These are phyloP conservation scores for Eretmochelys imbricata DNA, from an alignment of 2,113 vertebrate genomes.

Conservation along the genomic window DNA sequence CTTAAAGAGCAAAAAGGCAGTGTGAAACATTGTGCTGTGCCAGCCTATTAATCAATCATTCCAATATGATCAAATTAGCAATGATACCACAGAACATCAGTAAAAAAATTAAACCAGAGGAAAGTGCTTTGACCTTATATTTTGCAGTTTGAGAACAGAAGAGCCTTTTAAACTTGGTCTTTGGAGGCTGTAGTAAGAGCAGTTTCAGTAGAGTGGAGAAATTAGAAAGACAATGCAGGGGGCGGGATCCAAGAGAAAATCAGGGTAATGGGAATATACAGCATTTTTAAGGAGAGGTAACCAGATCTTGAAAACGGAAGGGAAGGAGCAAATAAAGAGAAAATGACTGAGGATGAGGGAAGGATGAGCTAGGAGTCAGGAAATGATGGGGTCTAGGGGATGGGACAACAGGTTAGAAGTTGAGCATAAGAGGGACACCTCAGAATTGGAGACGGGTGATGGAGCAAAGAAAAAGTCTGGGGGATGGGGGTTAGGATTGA, in stretches of 20 bases:
- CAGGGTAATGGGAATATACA: not conserved
- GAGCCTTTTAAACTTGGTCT: not conserved
- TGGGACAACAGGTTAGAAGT: not conserved
- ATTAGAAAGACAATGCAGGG: not conserved
- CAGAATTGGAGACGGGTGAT: not conserved
- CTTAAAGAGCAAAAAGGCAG: not conserved
- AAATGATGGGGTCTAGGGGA: not conserved
- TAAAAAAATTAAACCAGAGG: not conserved
- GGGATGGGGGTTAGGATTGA: not conserved
- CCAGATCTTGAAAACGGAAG: not conserved
- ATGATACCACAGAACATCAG: not conserved
- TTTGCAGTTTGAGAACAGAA: not conserved
- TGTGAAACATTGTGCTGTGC: not conserved
- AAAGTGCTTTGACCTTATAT: not conserved
- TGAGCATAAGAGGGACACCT: not conserved
- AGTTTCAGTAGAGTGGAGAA: not conserved
- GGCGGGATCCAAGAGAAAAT: not conserved
- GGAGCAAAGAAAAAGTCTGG: not conserved
- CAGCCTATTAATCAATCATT: conserved; percentile 40
- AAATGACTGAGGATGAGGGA: not conserved
- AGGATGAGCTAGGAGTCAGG: not conserved
- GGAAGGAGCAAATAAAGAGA: not conserved
- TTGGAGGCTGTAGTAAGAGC: not conserved
- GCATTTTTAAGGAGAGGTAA: not conserved
- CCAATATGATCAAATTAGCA: not conserved